phyloP scores from a whole-genome alignment of 1,140 invertebrate genomes.

The Spodoptera frugiperda region DNA sequence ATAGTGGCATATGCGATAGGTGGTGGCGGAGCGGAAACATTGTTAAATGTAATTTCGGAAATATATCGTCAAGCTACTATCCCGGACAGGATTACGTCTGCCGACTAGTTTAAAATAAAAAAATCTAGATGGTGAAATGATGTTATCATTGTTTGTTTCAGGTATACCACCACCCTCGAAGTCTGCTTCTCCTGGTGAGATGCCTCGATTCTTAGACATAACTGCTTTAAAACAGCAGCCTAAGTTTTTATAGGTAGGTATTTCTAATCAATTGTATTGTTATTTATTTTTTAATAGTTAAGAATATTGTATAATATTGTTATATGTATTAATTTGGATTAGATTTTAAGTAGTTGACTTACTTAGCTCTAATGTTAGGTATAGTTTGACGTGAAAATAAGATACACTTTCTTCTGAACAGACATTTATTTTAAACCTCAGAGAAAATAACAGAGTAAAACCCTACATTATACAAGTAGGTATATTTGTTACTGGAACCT shows the following conservation, averaged over 20 bases:
- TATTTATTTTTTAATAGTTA: constrained; percentile 18
- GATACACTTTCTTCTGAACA: constrained; percentile 72
- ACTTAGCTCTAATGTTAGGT: constrained; percentile 36
- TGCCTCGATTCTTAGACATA: constrained; percentile 88
- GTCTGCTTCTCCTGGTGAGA: constrained; percentile 63
- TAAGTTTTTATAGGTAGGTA: constrained; percentile 85
- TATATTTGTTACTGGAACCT: constrained; percentile 46
- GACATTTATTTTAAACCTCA: constrained; percentile 84
- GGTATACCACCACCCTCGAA: constrained; percentile 52
- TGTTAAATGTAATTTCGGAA: too few relatives aligned
- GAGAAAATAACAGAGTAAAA: constrained; percentile 79
- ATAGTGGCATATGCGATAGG: too few relatives aligned
- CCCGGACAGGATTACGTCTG: too few relatives aligned
- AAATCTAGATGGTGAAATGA: neutral
- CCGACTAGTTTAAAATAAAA: too few relatives aligned
- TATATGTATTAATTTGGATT: constrained; percentile 25
- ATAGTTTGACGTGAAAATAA: constrained; percentile 57
- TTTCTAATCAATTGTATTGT: constrained; percentile 49
- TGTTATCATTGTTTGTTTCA: constrained; percentile 54
- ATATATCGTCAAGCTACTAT: too few relatives aligned
- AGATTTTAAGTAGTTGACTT: constrained; percentile 25
- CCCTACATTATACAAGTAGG: constrained; percentile 55
- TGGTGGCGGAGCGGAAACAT: too few relatives aligned
- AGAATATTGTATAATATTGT: constrained; percentile 25
- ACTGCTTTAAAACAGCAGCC: constrained; percentile 89